Evolutionary conservation across 2,797 vertebrate species (phyloP).

Genomic region (Sebastes taczanowskii): DNA sequence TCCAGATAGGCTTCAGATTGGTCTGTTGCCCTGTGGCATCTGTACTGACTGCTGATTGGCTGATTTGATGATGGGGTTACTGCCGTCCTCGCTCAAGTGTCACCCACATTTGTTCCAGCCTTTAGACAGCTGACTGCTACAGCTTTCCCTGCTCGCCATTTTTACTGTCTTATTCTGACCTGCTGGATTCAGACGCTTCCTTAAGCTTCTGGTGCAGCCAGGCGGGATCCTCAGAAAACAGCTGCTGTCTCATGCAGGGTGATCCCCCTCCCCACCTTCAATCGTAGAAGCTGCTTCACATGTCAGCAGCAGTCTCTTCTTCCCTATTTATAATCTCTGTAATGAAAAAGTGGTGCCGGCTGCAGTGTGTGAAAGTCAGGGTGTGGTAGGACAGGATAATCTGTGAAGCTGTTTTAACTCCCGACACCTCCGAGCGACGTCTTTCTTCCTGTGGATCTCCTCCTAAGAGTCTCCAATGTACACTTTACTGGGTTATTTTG

Average conservation of each 20-base stretch:
- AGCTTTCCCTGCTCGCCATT: conserved; percentile 31
- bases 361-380: conserved; percentile 18
- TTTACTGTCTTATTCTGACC: conserved; percentile 31
- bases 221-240: conserved; percentile 27
- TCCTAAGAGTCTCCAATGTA: conserved; percentile 57
- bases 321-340: conserved; percentile 48
- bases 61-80: conserved; percentile 19
- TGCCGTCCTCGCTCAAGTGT: conserved; percentile 44
- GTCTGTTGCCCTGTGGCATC: background rate
- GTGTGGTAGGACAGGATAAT: conserved; percentile 43
- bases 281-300: conserved; percentile 32
- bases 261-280: background rate
- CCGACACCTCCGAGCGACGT: conserved; percentile 37
- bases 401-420: conserved; percentile 37
- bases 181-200: conserved; percentile 16
- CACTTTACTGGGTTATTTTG: conserved; percentile 66
- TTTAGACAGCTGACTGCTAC: conserved; percentile 61
- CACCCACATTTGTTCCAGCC: conserved; percentile 55
- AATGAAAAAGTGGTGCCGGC: conserved; percentile 24
- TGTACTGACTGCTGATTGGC: background rate
- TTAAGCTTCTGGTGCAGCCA: background rate
- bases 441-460: conserved; percentile 16
- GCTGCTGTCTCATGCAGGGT: conserved; percentile 56
- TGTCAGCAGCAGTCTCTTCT: conserved; percentile 18
- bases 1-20: background rate